Evolutionary conservation across 1,140 invertebrate species (phyloP).

Genomic region (Patella vulgata): DNA sequence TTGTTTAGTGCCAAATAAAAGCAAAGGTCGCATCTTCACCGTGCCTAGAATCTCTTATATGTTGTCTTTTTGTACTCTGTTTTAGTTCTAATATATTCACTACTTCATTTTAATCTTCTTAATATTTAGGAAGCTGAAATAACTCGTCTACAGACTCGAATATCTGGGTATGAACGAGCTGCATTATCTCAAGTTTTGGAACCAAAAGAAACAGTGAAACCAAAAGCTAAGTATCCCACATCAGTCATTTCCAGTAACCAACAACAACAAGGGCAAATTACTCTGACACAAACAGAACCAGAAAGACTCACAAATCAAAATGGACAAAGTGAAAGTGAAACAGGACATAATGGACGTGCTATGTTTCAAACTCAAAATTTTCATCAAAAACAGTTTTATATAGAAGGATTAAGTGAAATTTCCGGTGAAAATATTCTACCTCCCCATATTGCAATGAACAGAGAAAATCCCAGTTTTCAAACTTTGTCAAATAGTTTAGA

Average conservation of each 20-base stretch:
- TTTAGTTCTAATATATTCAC: too few relatives aligned
- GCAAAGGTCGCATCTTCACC: too few relatives aligned
- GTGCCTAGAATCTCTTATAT: too few relatives aligned
- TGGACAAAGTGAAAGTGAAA: background rate
- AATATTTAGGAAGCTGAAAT: slow-evolving; percentile 49
- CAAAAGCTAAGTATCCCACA: slow-evolving; percentile 21
- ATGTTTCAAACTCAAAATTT: too few relatives aligned
- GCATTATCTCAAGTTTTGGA: slow-evolving; percentile 9
- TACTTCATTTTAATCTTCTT: background rate
- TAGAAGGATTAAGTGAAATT: slow-evolving; percentile 20
- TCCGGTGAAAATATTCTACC: slow-evolving; percentile 2
- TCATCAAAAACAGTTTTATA: slow-evolving; percentile 6
- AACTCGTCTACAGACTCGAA: slow-evolving; percentile 44
- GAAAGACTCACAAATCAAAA: slow-evolving; percentile 20
- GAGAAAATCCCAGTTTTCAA: background rate
- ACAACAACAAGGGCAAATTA: slow-evolving; percentile 6
- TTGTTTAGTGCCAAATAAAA: too few relatives aligned
- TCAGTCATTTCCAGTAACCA: slow-evolving; percentile 7
- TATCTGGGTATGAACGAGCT: slow-evolving; percentile 48
- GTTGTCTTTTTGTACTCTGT: too few relatives aligned
- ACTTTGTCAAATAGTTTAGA: too few relatives aligned
- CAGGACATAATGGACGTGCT: too few relatives aligned
- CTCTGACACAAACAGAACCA: slow-evolving; percentile 17
- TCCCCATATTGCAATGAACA: background rate
- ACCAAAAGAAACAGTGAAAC: slow-evolving; percentile 9